Evolutionary conservation across 2,113 vertebrate species (phyloP), one percentile per base, ranked within the genome.

Genomic region (Camarhynchus parvulus): DNA sequence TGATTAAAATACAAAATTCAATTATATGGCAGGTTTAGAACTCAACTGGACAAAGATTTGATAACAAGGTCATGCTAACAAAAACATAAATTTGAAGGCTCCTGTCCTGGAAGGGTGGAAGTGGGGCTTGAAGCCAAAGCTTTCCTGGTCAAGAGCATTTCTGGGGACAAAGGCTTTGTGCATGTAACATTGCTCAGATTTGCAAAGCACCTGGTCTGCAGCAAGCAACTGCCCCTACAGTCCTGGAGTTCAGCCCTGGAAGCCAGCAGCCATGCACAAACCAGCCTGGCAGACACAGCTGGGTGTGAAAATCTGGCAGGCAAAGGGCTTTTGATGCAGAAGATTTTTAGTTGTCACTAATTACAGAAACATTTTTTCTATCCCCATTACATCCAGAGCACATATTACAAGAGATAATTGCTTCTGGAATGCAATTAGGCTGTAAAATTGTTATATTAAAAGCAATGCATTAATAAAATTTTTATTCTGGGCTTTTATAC

Each of bases 301-400:
- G 27, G 1, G 1, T 72, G 63, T 46, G 47, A 75, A 52, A 75
- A 61, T 12, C 50, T 59, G 62, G 25, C n/a, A 44, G 10, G 33
- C 35, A 62, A 55, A 46, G 5, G 30, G 10, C n/a, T 86, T 93
- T 35, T 39, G 25, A 81, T 49, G n/a, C 17, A 82, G 35, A 87
- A 87, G n/a, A 75, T 56, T 92, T 92, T 52, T 77, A 74, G 24
- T 28, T 93, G 41, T 28, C 52, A 42, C 79, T 94, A 87, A 91
- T 61, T 88, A 76, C 46, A 68, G 66, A 72, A 17, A 35, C 4
- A 24, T 72, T 62, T 93, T 85, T 84, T 80, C 85, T 53, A 6
- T 47, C 63, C 85, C 56, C 18, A 13, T 92, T 87, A 47, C 35
- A 72, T 72, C 23, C 68, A 87, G 50, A 75, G 35, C 13, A 84